Evolutionary conservation across 2,888 invertebrate species (phyloP).

Genomic region (Pandemis heparana): DNA sequence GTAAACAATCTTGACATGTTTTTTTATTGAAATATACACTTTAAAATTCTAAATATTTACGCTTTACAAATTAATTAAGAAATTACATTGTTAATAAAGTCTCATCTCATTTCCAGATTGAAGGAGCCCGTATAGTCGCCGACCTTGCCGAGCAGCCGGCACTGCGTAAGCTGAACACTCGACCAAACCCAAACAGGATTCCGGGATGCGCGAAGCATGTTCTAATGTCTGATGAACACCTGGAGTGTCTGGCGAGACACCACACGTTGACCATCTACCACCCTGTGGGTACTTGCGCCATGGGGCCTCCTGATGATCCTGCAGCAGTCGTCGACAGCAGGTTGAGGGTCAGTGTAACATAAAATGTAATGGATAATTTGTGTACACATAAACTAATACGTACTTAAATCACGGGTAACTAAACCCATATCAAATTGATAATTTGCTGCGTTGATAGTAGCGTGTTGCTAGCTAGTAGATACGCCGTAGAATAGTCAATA

Average conservation of each 20-base stretch:
- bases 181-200: slow-evolving; percentile 87
- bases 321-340: slow-evolving; percentile 90
- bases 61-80: too few species aligned
- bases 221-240: slow-evolving; percentile 90
- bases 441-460: too few species aligned
- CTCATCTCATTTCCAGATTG: slow-evolving; percentile 79
- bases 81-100: too few species aligned
- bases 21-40: too few species aligned
- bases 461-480: too few species aligned
- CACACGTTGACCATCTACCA: slow-evolving; percentile 93
- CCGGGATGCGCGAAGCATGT: slow-evolving; percentile 88
- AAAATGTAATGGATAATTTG: not conserved
- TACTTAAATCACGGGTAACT: too few species aligned
- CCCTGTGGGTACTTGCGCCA: slow-evolving; percentile 92
- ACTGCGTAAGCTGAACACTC: slow-evolving; percentile 86
- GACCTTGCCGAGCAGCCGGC: slow-evolving; percentile 86
- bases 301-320: slow-evolving; percentile 87
- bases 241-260: slow-evolving; percentile 91
- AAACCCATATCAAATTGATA: too few species aligned
- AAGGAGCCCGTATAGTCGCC: slow-evolving; percentile 90
- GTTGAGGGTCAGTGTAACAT: slow-evolving; percentile 70
- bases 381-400: too few species aligned
- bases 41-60: too few species aligned
- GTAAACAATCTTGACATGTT: too few species aligned
- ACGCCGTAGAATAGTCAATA: too few species aligned